These are phyloP conservation scores for Oedothorax gibbosus DNA, from an alignment of 1,140 invertebrate species.

Conservation along the genomic window DNA sequence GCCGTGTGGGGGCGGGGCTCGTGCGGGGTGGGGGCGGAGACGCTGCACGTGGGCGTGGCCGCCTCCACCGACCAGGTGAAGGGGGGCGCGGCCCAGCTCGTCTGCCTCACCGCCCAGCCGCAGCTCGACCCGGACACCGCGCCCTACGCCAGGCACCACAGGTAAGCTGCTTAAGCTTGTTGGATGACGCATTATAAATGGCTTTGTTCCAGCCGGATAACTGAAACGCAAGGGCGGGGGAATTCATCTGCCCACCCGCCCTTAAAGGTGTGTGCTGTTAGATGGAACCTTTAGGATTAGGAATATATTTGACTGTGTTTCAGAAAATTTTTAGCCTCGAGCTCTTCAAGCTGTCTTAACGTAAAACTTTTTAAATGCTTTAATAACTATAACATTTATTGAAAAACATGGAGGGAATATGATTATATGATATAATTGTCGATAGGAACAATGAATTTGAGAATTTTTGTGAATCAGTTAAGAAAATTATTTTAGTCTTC, in stretches of 20 bases:
- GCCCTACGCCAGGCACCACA: slow-evolving; percentile 31
- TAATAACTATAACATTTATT: too few relatives aligned
- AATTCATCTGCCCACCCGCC: not conserved
- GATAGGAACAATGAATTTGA: too few relatives aligned
- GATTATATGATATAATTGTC: too few relatives aligned
- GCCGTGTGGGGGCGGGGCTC: slow-evolving; percentile 13
- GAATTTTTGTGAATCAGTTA: too few relatives aligned
- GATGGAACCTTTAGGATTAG: not conserved
- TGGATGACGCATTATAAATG: not conserved
- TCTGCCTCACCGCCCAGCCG: slow-evolving; percentile 20
- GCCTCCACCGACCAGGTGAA: slow-evolving; percentile 34
- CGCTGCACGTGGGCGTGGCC: slow-evolving; percentile 9
- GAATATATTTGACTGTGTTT: too few relatives aligned
- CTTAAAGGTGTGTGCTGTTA: not conserved
- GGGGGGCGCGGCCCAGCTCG: slow-evolving; percentile 34
- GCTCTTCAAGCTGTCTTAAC: too few relatives aligned
- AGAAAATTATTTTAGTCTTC: too few relatives aligned
- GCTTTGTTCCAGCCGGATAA: not conserved
- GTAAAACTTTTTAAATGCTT: too few relatives aligned
- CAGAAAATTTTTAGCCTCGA: too few relatives aligned
- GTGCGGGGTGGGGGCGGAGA: not conserved
- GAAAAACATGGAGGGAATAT: too few relatives aligned
- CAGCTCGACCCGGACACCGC: slow-evolving; percentile 10
- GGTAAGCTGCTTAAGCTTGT: slow-evolving; percentile 14
- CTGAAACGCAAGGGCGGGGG: not conserved